phyloP scores from a whole-genome alignment of 2,113 vertebrate genomes.

The Zosterops pallidus region DNA sequence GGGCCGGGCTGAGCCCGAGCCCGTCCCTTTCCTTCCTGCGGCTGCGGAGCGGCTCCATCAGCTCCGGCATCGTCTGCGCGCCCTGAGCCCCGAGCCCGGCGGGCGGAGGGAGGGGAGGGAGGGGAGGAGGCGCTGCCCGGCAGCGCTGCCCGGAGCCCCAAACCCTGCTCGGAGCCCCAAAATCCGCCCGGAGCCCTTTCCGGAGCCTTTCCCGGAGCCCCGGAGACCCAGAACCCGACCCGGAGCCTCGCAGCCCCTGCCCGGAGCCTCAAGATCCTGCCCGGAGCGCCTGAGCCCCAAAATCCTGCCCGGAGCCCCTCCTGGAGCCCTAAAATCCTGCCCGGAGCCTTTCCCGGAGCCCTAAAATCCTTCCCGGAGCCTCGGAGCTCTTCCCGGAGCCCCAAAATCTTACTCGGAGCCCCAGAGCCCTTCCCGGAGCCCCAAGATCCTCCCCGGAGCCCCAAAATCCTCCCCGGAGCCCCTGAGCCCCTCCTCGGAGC shows the following conservation, averaged over 20 bases:
- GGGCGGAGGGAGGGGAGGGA: background rate
- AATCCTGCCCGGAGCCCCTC: too few relatives aligned
- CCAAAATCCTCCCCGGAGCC: background rate
- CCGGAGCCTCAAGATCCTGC: too few relatives aligned
- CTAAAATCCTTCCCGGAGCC: too few relatives aligned
- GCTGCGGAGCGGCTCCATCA: background rate
- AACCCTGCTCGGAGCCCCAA: background rate
- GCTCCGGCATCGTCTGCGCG: conserved; percentile 8
- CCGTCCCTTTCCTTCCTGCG: background rate
- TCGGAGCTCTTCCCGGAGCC: background rate
- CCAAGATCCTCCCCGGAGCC: background rate
- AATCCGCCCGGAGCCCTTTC: background rate
- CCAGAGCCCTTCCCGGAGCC: background rate
- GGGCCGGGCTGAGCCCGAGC: background rate
- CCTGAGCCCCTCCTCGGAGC: too few relatives aligned
- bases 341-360: too few relatives aligned
- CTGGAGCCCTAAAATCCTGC: too few relatives aligned
- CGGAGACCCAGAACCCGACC: too few relatives aligned
- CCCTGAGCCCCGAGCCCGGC: background rate
- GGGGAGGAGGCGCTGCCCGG: background rate
- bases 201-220: too few relatives aligned
- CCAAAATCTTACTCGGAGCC: background rate
- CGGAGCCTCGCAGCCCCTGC: too few relatives aligned
- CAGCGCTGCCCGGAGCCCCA: background rate
- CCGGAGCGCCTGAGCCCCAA: too few relatives aligned